Conservation (phyloP, 2,113 vertebrate species). For the Cinclus mexicanus region DNA sequence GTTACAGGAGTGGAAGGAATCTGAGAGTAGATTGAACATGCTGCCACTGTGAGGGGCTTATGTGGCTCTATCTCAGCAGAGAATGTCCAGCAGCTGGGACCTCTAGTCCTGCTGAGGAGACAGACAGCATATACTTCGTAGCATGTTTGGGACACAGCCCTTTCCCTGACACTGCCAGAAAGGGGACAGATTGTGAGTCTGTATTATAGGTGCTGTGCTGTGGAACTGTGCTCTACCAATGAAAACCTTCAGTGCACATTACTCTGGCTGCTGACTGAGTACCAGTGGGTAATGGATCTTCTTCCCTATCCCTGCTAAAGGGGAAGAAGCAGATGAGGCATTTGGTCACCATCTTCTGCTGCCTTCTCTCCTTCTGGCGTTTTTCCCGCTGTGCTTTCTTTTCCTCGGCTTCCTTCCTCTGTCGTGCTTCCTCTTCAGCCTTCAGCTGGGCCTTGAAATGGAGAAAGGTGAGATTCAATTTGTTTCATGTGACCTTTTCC, state of each 20-base stretch:
- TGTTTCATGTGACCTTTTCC: not conserved
- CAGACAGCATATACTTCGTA: not conserved
- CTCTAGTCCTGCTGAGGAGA: not conserved
- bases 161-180: not conserved
- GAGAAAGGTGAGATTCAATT: not conserved
- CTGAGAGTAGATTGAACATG: not conserved
- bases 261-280: not conserved
- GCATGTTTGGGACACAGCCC: not conserved
- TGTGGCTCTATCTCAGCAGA: not conserved
- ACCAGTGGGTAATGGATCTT: not conserved
- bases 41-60: not conserved
- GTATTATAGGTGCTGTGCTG: not conserved
- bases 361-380: slow-evolving; percentile 81
- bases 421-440: slow-evolving; percentile 82
- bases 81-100: not conserved
- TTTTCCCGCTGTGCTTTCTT: slow-evolving; percentile 76
- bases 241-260: not conserved
- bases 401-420: slow-evolving; percentile 81
- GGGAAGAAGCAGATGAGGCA: not conserved
- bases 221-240: not conserved
- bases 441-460: slow-evolving; percentile 81
- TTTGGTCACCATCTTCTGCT: slow-evolving; percentile 80
- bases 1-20: not conserved
- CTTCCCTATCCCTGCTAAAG: not conserved
- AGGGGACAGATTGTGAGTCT: not conserved